phyloP scores from a whole-genome alignment of 53 echinoderm and acorn worm species.

The Holothuria scabra region DNA sequence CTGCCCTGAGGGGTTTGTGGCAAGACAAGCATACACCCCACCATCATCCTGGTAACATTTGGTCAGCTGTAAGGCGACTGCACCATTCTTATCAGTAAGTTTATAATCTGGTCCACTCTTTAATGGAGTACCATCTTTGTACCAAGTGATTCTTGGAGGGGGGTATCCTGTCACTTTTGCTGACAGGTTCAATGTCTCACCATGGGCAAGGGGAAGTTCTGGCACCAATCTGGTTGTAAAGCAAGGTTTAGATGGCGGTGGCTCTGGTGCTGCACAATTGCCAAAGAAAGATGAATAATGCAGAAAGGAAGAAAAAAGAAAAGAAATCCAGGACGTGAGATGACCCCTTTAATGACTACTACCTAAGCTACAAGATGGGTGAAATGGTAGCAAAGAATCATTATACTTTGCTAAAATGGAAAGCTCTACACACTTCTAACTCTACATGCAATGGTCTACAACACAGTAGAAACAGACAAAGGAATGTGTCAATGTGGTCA shows the following conservation, averaged over 20 bases:
- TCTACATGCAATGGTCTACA: no score
- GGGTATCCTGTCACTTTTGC: conserved; percentile 67
- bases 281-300: not conserved
- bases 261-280: conserved; percentile 34
- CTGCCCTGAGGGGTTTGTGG: conserved; percentile 77
- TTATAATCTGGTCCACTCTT: conserved; percentile 57
- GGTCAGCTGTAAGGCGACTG: conserved; percentile 1
- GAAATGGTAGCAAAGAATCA: no score
- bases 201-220: conserved; percentile 51
- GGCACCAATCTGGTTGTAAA: conserved; percentile 53
- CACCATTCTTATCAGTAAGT: conserved; percentile 47
- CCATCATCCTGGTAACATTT: conserved; percentile 28
- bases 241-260: conserved; percentile 44
- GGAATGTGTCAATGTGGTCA: no score
- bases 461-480: no score
- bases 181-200: conserved; percentile 57
- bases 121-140: conserved; percentile 70
- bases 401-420: no score
- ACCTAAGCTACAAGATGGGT: no score
- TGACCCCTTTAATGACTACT: no score
- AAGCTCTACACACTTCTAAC: no score
- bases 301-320: not conserved
- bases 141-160: conserved; percentile 68
- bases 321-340: no score
- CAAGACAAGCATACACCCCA: conserved; percentile 51